Evolutionary conservation across 2,888 invertebrate species (phyloP).

Genomic region (Carabus problematicus): DNA sequence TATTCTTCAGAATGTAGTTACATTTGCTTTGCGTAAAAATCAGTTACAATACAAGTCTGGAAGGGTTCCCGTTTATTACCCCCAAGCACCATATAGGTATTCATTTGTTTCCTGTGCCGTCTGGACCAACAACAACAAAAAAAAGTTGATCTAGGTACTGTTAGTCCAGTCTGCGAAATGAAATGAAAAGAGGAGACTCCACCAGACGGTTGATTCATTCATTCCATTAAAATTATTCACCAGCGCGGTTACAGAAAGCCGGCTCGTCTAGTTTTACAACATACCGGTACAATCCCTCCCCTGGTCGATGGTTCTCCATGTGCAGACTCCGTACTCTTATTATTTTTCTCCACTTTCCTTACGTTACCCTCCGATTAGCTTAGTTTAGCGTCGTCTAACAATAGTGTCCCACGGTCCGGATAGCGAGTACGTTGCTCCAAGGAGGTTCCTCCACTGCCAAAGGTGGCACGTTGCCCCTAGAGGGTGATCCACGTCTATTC

Average conservation of each 20-base stretch:
- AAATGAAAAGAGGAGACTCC: neutral
- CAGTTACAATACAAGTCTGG: conserved; percentile 25
- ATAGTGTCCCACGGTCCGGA: conserved; percentile 27
- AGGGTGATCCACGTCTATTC: conserved; percentile 6
- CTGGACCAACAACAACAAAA: neutral
- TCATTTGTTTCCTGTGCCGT: neutral
- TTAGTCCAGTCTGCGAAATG: conserved; percentile 8
- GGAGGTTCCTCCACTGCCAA: conserved; percentile 13
- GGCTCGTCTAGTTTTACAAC: conserved; percentile 4
- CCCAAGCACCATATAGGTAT: conserved; percentile 3
- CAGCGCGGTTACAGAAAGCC: conserved; percentile 1
- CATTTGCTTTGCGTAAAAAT: conserved; percentile 31
- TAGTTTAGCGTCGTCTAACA: conserved; percentile 9
- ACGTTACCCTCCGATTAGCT: conserved; percentile 24
- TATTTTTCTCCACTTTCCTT: conserved; percentile 1
- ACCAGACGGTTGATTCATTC: conserved; percentile 21
- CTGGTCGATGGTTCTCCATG: neutral
- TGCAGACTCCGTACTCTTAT: neutral
- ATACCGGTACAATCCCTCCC: neutral
- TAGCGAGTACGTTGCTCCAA: conserved; percentile 18
- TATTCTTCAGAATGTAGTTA: conserved; percentile 9
- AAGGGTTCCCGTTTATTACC: conserved; percentile 13
- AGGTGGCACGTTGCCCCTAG: neutral
- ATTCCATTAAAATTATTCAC: conserved; percentile 30
- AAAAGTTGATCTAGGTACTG: conserved; percentile 13